A percentile compares a stretch with the other conserved stretches of the same genome.
Conservation (phyloP, 92 coral and sea anemone genomes). For the Anthopleura xanthogrammica region DNA sequence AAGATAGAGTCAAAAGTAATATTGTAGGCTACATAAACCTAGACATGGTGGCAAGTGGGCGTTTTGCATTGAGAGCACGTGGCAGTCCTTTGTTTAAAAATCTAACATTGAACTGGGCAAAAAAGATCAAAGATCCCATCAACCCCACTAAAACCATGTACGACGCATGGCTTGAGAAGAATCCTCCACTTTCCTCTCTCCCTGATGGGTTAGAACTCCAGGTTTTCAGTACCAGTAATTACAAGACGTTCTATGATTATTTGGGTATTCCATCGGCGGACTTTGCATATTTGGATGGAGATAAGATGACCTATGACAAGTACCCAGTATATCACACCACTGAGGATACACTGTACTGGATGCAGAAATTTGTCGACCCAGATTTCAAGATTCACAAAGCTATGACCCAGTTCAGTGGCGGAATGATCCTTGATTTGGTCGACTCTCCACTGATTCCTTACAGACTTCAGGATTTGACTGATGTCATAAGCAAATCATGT, state of each 20-base stretch:
- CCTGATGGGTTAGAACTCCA: constrained; percentile 50
- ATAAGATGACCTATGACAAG: constrained; percentile 28
- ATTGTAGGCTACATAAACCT: constrained; percentile 82
- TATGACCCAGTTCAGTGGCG: background rate
- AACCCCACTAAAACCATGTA: constrained; percentile 55
- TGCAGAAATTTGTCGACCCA: constrained; percentile 75
- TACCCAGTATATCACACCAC: constrained; percentile 92
- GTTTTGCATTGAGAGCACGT: constrained; percentile 76
- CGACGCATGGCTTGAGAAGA: constrained; percentile 73
- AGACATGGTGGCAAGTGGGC: constrained; percentile 85
- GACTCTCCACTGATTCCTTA: too few relatives aligned
- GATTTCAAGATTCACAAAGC: constrained; percentile 73
- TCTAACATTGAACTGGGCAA: constrained; percentile 66
- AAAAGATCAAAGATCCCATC: constrained; percentile 62
- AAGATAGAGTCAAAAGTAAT: constrained; percentile 57
- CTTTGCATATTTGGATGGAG: constrained; percentile 80
- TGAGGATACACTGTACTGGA: constrained; percentile 85
- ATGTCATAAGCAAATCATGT: too few relatives aligned
- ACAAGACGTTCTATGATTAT: constrained; percentile 7
- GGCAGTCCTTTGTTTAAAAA: constrained; percentile 82
- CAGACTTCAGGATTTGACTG: constrained; percentile 62
- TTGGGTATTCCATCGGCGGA: constrained; percentile 86
- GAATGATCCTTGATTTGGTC: too few relatives aligned
- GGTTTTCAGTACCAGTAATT: constrained; percentile 79
- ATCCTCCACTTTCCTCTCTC: constrained; percentile 42